phyloP scores from a whole-genome alignment of 2,797 vertebrate genomes.

The Sebastolobus alascanus region DNA sequence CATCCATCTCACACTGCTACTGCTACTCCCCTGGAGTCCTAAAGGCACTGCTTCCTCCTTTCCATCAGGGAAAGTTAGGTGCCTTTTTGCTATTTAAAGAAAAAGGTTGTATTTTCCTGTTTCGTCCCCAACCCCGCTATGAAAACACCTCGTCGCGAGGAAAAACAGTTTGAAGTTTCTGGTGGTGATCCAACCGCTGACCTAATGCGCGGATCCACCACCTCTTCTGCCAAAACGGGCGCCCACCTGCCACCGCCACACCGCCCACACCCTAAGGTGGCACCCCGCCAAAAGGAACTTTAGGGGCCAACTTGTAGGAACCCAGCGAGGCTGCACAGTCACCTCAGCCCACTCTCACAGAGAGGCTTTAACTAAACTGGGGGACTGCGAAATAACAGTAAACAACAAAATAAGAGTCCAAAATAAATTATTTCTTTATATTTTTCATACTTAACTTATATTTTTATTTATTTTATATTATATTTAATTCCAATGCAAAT shows the following conservation, averaged over 20 bases:
- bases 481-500: not conserved
- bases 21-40: slow-evolving; percentile 13
- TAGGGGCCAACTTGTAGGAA: slow-evolving; percentile 45
- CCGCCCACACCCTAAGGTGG: slow-evolving; percentile 51
- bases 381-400: not conserved
- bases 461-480: not conserved
- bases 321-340: slow-evolving; percentile 1
- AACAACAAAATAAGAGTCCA: not conserved
- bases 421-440: not conserved
- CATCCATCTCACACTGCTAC: slow-evolving; percentile 43
- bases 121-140: not conserved
- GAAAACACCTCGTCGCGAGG: not conserved
- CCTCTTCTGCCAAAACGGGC: slow-evolving; percentile 38
- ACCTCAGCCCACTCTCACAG: slow-evolving; percentile 21
- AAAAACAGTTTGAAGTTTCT: slow-evolving; percentile 42
- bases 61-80: not conserved
- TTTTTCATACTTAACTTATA: not conserved
- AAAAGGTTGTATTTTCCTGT: not conserved
- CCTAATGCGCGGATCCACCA: slow-evolving; percentile 28
- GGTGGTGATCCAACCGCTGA: slow-evolving; percentile 53
- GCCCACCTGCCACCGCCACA: slow-evolving; percentile 37
- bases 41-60: slow-evolving; percentile 8
- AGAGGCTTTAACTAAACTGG: not conserved
- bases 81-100: not conserved
- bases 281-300: slow-evolving; percentile 48